phyloP scores from a whole-genome alignment of 1,140 invertebrate species.

The Drosophila micromelanica region DNA sequence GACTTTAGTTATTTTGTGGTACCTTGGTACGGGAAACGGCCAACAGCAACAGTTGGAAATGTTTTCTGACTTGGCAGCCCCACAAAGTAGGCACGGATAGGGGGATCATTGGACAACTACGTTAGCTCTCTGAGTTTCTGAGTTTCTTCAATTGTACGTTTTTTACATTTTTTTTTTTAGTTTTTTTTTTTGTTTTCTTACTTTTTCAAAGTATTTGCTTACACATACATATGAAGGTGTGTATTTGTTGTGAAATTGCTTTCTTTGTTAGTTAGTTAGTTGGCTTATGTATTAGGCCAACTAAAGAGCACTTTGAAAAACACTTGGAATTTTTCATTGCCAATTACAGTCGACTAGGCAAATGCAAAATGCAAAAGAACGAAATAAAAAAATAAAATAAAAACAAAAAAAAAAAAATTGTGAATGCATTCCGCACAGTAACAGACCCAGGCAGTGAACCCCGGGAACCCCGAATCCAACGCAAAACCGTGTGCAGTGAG shows the following conservation, averaged over 20 bases:
- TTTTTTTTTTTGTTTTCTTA: no score
- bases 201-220: constrained; percentile 28
- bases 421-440: constrained; percentile 54
- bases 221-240: constrained; percentile 11
- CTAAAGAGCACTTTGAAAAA: constrained; percentile 52
- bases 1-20: constrained; percentile 33
- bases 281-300: constrained; percentile 46
- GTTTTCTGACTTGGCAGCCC: constrained; percentile 1
- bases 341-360: constrained; percentile 44
- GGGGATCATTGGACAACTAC: constrained; percentile 14
- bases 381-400: constrained; percentile 22
- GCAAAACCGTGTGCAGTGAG: constrained; percentile 5
- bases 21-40: constrained; percentile 9
- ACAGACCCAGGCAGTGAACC: constrained; percentile 18
- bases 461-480: neutral
- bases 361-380: constrained; percentile 24
- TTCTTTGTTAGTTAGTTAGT: constrained; percentile 45
- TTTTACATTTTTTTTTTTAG: constrained; percentile 29
- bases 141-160: constrained; percentile 25
- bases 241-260: constrained; percentile 39
- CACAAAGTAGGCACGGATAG: neutral
- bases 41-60: constrained; percentile 12
- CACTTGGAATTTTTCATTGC: constrained; percentile 64
- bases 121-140: no score
- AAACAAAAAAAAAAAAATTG: constrained; percentile 13